These are phyloP conservation scores for Melozone crissalis DNA, from an alignment of 2,113 vertebrate genomes.

Conservation along the genomic window DNA sequence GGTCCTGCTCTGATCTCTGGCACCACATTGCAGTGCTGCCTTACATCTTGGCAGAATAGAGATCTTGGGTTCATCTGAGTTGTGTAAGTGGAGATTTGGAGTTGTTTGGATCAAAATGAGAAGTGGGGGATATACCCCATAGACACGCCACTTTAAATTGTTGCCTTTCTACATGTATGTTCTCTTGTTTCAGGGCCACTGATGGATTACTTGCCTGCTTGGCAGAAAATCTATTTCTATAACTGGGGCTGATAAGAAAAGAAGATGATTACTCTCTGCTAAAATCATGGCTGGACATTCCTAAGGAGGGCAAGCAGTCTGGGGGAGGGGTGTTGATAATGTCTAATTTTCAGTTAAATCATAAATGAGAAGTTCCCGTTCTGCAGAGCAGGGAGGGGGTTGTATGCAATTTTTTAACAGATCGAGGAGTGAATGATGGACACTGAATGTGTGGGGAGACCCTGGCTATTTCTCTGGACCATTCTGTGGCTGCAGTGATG, in stretches of 20 bases:
- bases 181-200: slow-evolving; percentile 83
- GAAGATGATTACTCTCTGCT: neutral
- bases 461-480: neutral
- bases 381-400: neutral
- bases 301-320: neutral
- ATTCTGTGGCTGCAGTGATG: neutral
- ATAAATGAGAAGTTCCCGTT: slow-evolving; percentile 2
- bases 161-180: neutral
- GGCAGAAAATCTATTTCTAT: slow-evolving; percentile 99
- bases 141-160: neutral
- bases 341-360: slow-evolving; percentile 20
- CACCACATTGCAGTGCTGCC: neutral
- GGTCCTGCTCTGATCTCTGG: neutral
- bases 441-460: neutral
- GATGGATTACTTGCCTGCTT: slow-evolving; percentile 95
- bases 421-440: neutral
- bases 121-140: neutral
- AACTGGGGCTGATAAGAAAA: slow-evolving; percentile 88
- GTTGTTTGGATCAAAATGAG: neutral
- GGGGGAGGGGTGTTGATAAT: neutral
- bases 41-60: neutral
- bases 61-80: neutral
- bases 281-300: neutral
- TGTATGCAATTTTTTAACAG: neutral
- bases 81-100: neutral